Evolutionary conservation across 2,113 vertebrate genomes (phyloP).

Genomic region (Andinoacara biseriatus): DNA sequence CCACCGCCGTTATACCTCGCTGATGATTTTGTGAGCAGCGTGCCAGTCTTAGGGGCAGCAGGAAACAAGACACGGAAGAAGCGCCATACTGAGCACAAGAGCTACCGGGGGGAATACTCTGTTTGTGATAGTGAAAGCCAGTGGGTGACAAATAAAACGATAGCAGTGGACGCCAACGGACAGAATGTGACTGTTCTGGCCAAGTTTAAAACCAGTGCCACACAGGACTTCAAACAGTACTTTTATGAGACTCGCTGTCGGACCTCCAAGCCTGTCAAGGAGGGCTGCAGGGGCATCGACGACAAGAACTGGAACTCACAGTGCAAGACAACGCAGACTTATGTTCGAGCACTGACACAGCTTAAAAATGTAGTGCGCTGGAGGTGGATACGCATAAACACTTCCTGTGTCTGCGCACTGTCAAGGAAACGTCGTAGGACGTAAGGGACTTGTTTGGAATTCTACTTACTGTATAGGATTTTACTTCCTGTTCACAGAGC

Average conservation of each 20-base stretch:
- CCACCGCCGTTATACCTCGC: conserved; percentile 90
- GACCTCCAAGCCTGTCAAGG: conserved; percentile 85
- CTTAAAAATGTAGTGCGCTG: conserved; percentile 86
- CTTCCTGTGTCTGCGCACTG: conserved; percentile 95
- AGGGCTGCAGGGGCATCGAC: conserved; percentile 93
- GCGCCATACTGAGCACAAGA: conserved; percentile 88
- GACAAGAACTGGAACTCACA: conserved; percentile 99
- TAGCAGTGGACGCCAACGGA: conserved; percentile 89
- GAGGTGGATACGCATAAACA: conserved; percentile 99
- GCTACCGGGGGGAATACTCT: conserved; percentile 93
- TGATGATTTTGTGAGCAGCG: conserved; percentile 86
- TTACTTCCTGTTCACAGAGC: conserved; percentile 35
- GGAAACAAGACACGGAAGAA: conserved; percentile 89
- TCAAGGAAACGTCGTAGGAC: conserved; percentile 93
- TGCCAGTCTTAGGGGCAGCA: conserved; percentile 39
- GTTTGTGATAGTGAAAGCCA: conserved; percentile 96
- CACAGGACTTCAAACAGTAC: conserved; percentile 89
- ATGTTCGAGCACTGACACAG: conserved; percentile 92
- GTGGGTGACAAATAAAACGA: conserved; percentile 95
- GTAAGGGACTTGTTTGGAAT: conserved; percentile 69
- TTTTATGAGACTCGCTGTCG: conserved; percentile 96
- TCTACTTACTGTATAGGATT: conserved; percentile 49
- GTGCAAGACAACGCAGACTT: conserved; percentile 96
- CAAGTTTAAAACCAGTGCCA: conserved; percentile 86
- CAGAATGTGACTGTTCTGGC: conserved; percentile 89